Conservation (phyloP, 2,113 vertebrate species). For the Rana temporaria region DNA sequence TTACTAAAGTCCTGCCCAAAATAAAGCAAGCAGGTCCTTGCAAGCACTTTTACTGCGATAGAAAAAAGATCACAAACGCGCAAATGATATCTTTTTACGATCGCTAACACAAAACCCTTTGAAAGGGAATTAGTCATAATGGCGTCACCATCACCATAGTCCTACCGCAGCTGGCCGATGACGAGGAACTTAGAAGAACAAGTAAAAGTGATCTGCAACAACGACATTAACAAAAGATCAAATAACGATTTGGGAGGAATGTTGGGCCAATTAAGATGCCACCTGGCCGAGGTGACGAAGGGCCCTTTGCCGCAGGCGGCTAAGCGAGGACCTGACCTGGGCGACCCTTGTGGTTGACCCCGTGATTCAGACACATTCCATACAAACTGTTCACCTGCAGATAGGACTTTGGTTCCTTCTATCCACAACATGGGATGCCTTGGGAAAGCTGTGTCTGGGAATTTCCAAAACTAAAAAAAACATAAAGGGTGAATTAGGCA, state of each 20-base stretch:
- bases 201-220: neutral
- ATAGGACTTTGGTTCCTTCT: neutral
- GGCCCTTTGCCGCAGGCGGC: slow-evolving; percentile 14
- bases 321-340: neutral
- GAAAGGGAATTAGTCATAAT: neutral
- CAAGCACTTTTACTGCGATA: too few relatives aligned
- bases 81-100: neutral
- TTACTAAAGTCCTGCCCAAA: too few relatives aligned
- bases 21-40: too few relatives aligned
- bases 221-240: neutral
- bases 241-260: slow-evolving; percentile 7
- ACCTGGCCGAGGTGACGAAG: slow-evolving; percentile 6
- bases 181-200: neutral
- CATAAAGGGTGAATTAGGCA: neutral
- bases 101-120: neutral
- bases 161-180: neutral
- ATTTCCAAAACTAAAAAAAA: slow-evolving; percentile 4
- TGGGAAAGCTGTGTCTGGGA: neutral
- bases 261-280: neutral
- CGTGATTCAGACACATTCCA: slow-evolving; percentile 26
- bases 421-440: neutral
- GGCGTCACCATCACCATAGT: neutral
- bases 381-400: slow-evolving; percentile 14
- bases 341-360: slow-evolving; percentile 27
- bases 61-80: neutral